These are phyloP conservation scores for Micrastur ruficollis DNA, from an alignment of 2,797 vertebrate genomes.

Conservation along the genomic window DNA sequence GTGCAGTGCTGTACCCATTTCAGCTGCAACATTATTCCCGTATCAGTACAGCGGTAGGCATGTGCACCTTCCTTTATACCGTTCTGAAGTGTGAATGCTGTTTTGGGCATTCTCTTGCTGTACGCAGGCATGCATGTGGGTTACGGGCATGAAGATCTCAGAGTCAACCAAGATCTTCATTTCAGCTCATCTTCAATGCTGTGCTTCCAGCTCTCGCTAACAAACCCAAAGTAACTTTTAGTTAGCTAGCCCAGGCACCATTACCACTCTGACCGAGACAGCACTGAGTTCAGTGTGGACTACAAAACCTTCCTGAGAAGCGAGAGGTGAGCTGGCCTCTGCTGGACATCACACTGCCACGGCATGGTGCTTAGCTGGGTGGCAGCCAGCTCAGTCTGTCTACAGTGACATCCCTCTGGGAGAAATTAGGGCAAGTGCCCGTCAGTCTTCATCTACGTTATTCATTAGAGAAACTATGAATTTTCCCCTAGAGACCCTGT, in stretches of 20 bases:
- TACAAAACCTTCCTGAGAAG: not conserved
- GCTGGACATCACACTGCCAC: not conserved
- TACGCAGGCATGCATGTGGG: not conserved
- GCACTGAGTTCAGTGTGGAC: not conserved
- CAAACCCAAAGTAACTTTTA: not conserved
- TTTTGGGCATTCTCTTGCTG: not conserved
- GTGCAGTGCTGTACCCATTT: not conserved
- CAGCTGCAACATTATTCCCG: not conserved
- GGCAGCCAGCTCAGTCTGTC: not conserved
- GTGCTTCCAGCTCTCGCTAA: not conserved
- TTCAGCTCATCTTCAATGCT: not conserved
- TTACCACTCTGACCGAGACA: not conserved
- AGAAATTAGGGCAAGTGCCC: not conserved
- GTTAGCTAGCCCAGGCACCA: not conserved
- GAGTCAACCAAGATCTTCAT: not conserved
- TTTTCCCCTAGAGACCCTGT: not conserved
- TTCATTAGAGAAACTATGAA: not conserved
- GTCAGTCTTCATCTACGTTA: not conserved
- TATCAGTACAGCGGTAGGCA: rapidly evolving
- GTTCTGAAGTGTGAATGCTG: not conserved
- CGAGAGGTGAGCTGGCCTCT: not conserved
- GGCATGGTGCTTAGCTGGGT: not conserved
- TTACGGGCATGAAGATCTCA: not conserved
- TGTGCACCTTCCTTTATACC: rapidly evolving
- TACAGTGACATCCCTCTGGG: not conserved